phyloP scores from a whole-genome alignment of 2,113 vertebrate genomes.

The Rutilus rutilus region DNA sequence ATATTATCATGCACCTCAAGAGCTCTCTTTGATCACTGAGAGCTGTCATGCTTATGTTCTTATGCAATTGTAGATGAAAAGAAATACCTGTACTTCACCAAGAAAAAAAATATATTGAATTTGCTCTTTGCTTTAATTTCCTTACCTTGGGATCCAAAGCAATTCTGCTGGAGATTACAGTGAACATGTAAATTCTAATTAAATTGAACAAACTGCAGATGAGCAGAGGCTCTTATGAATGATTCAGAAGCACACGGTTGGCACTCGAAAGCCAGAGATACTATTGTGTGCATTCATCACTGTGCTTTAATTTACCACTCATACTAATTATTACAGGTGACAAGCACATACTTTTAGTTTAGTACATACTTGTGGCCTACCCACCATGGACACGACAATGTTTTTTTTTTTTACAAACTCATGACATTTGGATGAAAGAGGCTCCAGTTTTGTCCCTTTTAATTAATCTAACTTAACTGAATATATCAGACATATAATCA shows the following conservation, averaged over 20 bases:
- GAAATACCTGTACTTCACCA: slow-evolving; percentile 51
- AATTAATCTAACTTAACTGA: no score
- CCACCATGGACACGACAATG: slow-evolving; percentile 7
- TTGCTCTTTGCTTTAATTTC: slow-evolving; percentile 64
- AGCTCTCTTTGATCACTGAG: slow-evolving; percentile 22
- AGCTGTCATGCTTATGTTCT: slow-evolving; percentile 11
- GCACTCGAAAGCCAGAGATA: slow-evolving; percentile 46
- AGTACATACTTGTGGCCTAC: not conserved
- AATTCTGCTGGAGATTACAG: slow-evolving; percentile 48
- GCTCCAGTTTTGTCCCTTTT: not conserved
- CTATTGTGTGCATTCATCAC: slow-evolving; percentile 43
- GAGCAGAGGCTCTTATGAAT: slow-evolving; percentile 63
- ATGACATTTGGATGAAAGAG: not conserved
- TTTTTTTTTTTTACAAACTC: not conserved
- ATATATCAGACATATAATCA: no score
- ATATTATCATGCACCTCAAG: slow-evolving; percentile 13
- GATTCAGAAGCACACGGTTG: slow-evolving; percentile 62
- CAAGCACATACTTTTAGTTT: slow-evolving; percentile 9
- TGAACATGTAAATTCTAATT: slow-evolving; percentile 66
- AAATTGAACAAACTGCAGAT: slow-evolving; percentile 58
- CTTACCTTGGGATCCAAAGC: slow-evolving; percentile 62
- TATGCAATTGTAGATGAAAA: slow-evolving; percentile 32
- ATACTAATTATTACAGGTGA: slow-evolving; percentile 3
- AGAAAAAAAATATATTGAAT: slow-evolving; percentile 49
- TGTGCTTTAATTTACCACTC: not conserved